Evolutionary conservation across 2,797 vertebrate genomes (phyloP), one percentile per base, ranked within the genome.

Genomic region (Gallirallus australis): DNA sequence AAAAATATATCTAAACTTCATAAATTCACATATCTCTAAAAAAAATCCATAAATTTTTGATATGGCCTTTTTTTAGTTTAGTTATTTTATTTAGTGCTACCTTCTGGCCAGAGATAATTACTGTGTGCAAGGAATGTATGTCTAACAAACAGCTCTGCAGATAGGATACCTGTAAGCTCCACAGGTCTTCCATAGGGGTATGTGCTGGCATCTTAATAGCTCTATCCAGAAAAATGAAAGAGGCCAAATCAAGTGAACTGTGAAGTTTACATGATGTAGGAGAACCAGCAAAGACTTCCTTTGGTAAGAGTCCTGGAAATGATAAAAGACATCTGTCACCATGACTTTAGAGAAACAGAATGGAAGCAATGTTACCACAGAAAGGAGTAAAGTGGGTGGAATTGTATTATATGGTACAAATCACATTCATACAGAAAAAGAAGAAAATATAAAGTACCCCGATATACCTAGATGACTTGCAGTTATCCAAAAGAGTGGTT

Each of bases 371-470:
- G 5, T 31, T 76, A 9, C 15, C 69, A 30, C 1, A 11, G 8
- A 54, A 27, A 30, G 21, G 2, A 1, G 3, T 2, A 8, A 3
- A 2, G 9, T 5, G 1, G 52, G 12, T 20, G 59, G 71, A 82
- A 35, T 6, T 79, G 4, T 7, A 17, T 64, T 64, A 10, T 37
- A 1, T 79, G 8, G 23, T 35, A 71, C 5, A 59, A 54, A 8
- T 37, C 8, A 19, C 7, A 12, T 13, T 40, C 39, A 40, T 81
- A 45, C 17, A 71, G 30, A 84, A 61, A 81, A 83, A 35, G 1
- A 60, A 54, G 18, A 47, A 69, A 84, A 53, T 27, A 37, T 5
- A 54, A 63, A 61, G 3, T 31, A 75, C 45, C 0, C 3, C 33
- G 37, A 50, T 76, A 73, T 11, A 19, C 2, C 8, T 42, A 42